Conservation (phyloP, 37 sponge, comb jelly and placozoan genomes). For the Theonella swinhoei region DNA sequence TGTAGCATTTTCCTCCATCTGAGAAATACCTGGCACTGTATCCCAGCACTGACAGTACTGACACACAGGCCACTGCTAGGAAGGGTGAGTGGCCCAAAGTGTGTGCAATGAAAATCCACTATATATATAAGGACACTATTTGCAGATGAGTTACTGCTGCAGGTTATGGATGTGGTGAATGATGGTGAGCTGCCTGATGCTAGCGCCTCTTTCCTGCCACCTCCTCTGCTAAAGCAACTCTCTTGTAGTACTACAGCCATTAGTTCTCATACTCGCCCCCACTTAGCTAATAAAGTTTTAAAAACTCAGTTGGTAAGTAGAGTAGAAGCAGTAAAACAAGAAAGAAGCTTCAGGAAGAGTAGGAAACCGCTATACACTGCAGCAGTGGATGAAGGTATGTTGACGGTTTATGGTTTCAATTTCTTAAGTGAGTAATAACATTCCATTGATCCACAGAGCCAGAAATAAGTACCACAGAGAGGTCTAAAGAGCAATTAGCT, state of each 20-base stretch:
- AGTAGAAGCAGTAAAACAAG: neutral
- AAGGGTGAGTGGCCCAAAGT: constrained; percentile 7
- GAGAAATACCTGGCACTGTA: constrained; percentile 47
- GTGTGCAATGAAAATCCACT: too few species aligned
- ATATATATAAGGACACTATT: too few species aligned
- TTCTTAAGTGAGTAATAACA: too few species aligned
- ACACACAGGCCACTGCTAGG: constrained; percentile 10
- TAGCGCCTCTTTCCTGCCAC: neutral
- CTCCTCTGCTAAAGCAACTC: neutral
- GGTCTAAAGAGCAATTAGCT: neutral
- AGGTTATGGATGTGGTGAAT: constrained; percentile 24
- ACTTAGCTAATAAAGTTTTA: too few species aligned
- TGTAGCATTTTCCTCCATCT: constrained; percentile 39
- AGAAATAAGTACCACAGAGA: too few species aligned
- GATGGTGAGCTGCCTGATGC: constrained; percentile 47
- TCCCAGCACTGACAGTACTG: constrained; percentile 33
- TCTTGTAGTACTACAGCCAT: too few species aligned
- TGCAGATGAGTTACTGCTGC: constrained; percentile 35
- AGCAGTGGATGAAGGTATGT: neutral
- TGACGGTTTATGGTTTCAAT: too few species aligned
- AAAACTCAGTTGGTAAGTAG: neutral
- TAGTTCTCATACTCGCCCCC: too few species aligned
- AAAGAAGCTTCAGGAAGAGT: neutral
- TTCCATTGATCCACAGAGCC: neutral
- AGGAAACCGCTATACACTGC: neutral